Percentiles rank a stretch among this genome's conserved stretches.
phyloP scores from a whole-genome alignment of 2,888 invertebrate genomes.

The Caenorhabditis sulstoni region DNA sequence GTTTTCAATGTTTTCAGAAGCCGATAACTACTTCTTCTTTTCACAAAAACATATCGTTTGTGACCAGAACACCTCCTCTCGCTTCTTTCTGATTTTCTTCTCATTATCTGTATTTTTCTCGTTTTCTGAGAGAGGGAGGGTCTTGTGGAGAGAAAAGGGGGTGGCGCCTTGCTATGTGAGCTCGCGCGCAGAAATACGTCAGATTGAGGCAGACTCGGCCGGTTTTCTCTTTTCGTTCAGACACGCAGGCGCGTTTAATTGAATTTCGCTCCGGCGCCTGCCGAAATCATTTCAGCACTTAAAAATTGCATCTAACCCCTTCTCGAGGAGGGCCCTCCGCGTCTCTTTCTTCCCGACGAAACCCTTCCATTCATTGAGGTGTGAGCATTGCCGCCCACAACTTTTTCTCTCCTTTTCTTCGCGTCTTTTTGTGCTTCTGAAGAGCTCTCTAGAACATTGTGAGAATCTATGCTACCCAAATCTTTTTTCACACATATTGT shows the following conservation, averaged over 20 bases:
- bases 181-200: slow-evolving; percentile 37
- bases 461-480: not conserved
- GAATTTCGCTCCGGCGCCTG: slow-evolving; percentile 61
- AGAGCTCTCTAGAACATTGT: slow-evolving; percentile 6
- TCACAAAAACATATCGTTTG: no score
- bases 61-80: not conserved
- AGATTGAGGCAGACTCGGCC: slow-evolving; percentile 45
- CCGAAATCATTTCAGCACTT: slow-evolving; percentile 62
- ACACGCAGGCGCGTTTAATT: slow-evolving; percentile 57
- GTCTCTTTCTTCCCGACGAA: slow-evolving; percentile 22
- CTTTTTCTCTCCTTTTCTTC: not conserved
- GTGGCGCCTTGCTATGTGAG: slow-evolving; percentile 49
- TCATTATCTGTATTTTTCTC: slow-evolving; percentile 1
- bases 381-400: not conserved
- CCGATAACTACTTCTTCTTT: not conserved
- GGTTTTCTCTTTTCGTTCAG: slow-evolving; percentile 46
- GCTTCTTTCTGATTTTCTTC: not conserved
- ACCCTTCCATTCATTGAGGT: slow-evolving; percentile 23
- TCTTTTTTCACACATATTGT: not conserved
- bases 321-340: slow-evolving; percentile 10
- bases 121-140: slow-evolving; percentile 17
- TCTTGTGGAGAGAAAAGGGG: slow-evolving; percentile 26
- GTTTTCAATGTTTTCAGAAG: no score
- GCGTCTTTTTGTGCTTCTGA: not conserved
- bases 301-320: slow-evolving; percentile 54